Evolutionary conservation across 92 coral and sea anemone genomes (phyloP), one percentile per base, ranked within the genome.

Genomic region (Metridium senile): DNA sequence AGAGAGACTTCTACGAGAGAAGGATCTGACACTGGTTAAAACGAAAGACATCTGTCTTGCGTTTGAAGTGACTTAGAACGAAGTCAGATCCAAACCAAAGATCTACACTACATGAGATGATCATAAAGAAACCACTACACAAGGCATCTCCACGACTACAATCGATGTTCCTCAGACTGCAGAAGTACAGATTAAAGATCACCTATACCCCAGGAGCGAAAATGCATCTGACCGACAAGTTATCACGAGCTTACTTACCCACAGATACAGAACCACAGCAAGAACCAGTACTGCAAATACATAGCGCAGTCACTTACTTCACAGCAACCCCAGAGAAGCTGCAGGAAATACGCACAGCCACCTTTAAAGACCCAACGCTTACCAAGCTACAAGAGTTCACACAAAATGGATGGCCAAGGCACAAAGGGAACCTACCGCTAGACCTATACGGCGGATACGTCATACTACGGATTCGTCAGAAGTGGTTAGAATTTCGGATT

Each of bases 401-500:
- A 1, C 52, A 46, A 1, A 71, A 64, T 59, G 86, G 86, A 0
- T 86, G 86, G 86, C 81, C 90, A 3, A 86, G 69, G 70, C 71
- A 66, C 21, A 66, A 66, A 33, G 71, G 71, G 1, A 66, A 66
- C 71, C 1, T 66, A 1, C 71, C 71, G 18, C 45, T 66, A 19
- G 18, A 19, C 25, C 43, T 66, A 11, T 66, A 66, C 30, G 35
- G n/a, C n/a, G n/a, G n/a, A n/a, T n/a, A n/a, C n/a, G n/a, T n/a
- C n/a, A n/a, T n/a, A n/a, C n/a, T n/a, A n/a, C n/a, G n/a, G n/a
- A n/a, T n/a, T n/a, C n/a, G n/a, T n/a, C n/a, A n/a, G n/a, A n/a
- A n/a, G n/a, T n/a, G n/a, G n/a, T n/a, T n/a, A n/a, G n/a, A n/a
- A n/a, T n/a, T n/a, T n/a, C n/a, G n/a, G n/a, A n/a, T n/a, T n/a